A percentile compares a stretch with the other conserved stretches of the same genome.
These are phyloP conservation scores for Rattus rattus DNA, from an alignment of 2,113 vertebrate genomes.

Conservation along the genomic window DNA sequence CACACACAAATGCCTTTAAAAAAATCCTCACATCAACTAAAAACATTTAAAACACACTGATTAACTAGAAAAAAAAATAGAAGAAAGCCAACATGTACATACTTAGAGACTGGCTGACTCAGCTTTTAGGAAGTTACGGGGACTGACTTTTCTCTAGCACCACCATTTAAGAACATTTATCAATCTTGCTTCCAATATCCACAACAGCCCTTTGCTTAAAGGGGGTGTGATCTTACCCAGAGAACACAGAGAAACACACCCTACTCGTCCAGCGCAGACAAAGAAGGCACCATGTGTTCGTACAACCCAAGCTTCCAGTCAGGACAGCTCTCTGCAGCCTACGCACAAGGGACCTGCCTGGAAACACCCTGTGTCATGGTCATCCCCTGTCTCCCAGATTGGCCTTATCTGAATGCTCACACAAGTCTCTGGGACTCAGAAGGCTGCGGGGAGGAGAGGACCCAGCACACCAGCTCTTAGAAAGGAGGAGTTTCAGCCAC, in stretches of 20 bases:
- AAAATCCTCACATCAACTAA: background rate
- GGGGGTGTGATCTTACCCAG: slow-evolving; percentile 32
- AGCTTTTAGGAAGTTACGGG: background rate
- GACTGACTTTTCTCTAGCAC: slow-evolving; percentile 42
- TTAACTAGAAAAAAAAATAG: slow-evolving; percentile 47
- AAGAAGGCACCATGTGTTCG: background rate
- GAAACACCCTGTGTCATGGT: background rate
- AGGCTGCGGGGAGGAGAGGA: background rate
- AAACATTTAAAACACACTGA: slow-evolving; percentile 65
- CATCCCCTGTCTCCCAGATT: background rate
- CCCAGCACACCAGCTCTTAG: background rate
- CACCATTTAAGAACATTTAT: background rate
- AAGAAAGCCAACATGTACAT: slow-evolving; percentile 36
- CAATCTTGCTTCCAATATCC: background rate
- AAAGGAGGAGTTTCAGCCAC: background rate
- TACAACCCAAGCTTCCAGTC: background rate
- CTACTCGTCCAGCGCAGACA: slow-evolving; percentile 37
- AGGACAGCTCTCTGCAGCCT: background rate
- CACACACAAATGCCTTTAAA: background rate
- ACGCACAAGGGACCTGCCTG: background rate
- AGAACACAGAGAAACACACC: background rate
- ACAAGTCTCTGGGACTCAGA: background rate
- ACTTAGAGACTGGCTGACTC: slow-evolving; percentile 48
- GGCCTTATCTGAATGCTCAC: background rate
- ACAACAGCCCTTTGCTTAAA: background rate